phyloP scores from a whole-genome alignment of 2,113 vertebrate species.

The Reinhardtius hippoglossoides region DNA sequence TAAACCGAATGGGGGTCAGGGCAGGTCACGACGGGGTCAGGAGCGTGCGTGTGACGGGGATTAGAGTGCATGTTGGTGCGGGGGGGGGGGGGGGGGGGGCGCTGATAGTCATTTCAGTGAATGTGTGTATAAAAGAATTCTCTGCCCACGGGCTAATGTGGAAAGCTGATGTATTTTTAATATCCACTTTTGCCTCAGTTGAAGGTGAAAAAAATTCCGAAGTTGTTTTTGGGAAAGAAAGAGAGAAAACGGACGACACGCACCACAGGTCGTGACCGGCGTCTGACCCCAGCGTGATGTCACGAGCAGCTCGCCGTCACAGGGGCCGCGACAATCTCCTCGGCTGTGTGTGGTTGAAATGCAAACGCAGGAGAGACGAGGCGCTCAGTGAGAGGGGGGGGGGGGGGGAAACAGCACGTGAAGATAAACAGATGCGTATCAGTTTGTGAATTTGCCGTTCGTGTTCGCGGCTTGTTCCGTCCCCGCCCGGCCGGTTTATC shows the following conservation, averaged over 20 bases:
- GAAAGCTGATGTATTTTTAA: constrained; percentile 16
- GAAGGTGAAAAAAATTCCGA: too few relatives aligned
- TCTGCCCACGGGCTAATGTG: background rate
- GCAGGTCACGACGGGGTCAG: constrained; percentile 43
- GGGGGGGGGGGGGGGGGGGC: background rate
- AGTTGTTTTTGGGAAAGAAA: background rate
- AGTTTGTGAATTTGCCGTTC: constrained; percentile 4
- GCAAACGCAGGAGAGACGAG: background rate
- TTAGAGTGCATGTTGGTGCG: constrained; percentile 24
- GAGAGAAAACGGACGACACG: background rate
- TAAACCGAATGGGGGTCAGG: constrained; percentile 58
- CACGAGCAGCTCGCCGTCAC: background rate
- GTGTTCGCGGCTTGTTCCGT: constrained; percentile 32
- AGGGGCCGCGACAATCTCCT: background rate
- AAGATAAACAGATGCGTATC: constrained; percentile 43
- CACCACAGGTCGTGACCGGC: constrained; percentile 17
- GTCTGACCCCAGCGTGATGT: background rate
- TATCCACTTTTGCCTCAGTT: background rate
- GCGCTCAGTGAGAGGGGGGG: background rate
- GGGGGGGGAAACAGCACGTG: constrained; percentile 29
- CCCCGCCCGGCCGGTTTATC: constrained; percentile 52
- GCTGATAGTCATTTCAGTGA: background rate
- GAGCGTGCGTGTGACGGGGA: constrained; percentile 29
- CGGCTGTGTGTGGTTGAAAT: background rate
- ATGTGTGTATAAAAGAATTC: background rate